Evolutionary conservation across 2,888 invertebrate species (phyloP).

Genomic region (Papilio gigon): DNA sequence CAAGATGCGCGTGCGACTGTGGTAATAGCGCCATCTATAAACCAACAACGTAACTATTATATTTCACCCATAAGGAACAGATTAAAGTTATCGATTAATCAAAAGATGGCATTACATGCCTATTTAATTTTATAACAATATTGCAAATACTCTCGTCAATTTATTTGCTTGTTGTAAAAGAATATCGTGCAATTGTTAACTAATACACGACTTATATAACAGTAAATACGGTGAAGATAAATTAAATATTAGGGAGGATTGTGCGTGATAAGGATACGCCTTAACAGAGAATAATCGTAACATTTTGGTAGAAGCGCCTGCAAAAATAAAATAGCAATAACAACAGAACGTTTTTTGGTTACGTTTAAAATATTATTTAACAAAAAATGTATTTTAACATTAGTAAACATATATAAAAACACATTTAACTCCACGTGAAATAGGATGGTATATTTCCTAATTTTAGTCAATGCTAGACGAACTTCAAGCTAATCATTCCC

Average conservation of each 20-base stretch:
- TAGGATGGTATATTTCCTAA: no score
- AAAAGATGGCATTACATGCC: slow-evolving; percentile 41
- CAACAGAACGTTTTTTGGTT: slow-evolving; percentile 10
- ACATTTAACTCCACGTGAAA: no score
- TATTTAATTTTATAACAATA: background rate
- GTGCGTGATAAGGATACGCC: background rate
- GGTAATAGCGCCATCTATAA: slow-evolving; percentile 50
- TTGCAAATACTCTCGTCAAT: no score
- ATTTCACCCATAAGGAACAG: background rate
- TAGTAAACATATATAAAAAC: no score
- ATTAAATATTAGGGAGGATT: background rate
- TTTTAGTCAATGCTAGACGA: no score
- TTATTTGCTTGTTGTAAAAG: no score
- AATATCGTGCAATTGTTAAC: background rate
- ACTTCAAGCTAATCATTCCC: no score
- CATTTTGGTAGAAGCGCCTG: slow-evolving; percentile 8
- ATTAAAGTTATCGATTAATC: slow-evolving; percentile 32
- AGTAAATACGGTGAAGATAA: background rate
- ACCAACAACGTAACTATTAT: slow-evolving; percentile 20
- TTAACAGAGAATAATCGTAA: background rate
- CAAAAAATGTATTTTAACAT: no score
- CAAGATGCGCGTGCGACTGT: slow-evolving; percentile 46
- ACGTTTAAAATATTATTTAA: no score
- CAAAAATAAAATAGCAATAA: slow-evolving; percentile 25
- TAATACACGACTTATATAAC: background rate